These are phyloP conservation scores for Heterotis niloticus DNA, from an alignment of 2,113 vertebrate genomes.

Conservation along the genomic window DNA sequence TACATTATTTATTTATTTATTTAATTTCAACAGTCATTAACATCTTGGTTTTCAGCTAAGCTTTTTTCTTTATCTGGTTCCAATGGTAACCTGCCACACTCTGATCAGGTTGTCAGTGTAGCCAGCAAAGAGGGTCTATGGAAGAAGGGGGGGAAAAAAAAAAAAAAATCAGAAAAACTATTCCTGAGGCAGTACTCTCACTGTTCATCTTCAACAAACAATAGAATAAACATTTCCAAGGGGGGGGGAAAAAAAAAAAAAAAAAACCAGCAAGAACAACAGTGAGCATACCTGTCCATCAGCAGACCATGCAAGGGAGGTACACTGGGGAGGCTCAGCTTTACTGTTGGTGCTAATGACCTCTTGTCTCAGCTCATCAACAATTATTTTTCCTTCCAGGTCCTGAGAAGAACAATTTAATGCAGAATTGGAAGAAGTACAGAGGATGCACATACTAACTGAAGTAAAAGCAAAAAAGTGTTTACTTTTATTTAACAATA, in stretches of 20 bases:
- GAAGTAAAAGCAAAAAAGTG: no score
- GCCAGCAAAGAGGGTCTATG: conserved; percentile 86
- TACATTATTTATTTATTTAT: background rate
- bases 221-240: background rate
- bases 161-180: conserved; percentile 54
- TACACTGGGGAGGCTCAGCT: conserved; percentile 89
- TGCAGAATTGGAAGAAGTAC: background rate
- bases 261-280: background rate
- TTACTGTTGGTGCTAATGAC: conserved; percentile 97
- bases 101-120: conserved; percentile 93
- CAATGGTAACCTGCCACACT: conserved; percentile 94
- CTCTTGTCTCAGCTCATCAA: conserved; percentile 92
- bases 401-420: conserved; percentile 61
- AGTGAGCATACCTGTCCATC: conserved; percentile 82
- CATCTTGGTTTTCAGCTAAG: background rate
- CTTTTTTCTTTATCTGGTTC: conserved; percentile 71
- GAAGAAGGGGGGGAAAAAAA: conserved; percentile 33
- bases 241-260: no score
- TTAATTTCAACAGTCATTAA: background rate
- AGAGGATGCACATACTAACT: background rate
- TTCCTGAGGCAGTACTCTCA: no score
- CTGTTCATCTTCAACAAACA: no score
- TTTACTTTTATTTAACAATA: no score
- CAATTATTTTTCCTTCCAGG: conserved; percentile 95
- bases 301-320: conserved; percentile 93